Percentiles rank a stretch among this genome's conserved stretches.
phyloP scores from a whole-genome alignment of 2,113 vertebrate species.

The Eonycteris spelaea region DNA sequence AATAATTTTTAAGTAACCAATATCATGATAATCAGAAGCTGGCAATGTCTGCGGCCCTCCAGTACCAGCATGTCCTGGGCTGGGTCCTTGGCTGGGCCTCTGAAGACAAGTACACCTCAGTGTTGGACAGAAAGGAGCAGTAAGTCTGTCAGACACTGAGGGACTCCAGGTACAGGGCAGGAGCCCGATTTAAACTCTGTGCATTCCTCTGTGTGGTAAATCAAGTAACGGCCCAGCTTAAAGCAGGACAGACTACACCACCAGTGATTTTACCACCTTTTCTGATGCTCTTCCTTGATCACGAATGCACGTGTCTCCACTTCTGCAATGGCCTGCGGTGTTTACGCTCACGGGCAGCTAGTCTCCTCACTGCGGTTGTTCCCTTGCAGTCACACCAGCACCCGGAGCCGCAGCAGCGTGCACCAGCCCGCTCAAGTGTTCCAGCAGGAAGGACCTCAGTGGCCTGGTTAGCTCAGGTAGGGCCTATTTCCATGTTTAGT shows the following conservation, averaged over 20 bases:
- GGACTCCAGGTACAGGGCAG: background rate
- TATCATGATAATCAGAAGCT: background rate
- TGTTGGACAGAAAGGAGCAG: too few species aligned
- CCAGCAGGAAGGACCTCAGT: slow-evolving; percentile 81
- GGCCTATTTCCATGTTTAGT: background rate
- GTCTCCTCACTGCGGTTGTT: background rate
- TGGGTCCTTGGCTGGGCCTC: background rate
- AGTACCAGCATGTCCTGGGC: background rate
- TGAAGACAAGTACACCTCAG: rapidly evolving
- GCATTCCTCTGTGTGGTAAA: background rate
- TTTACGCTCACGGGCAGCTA: background rate
- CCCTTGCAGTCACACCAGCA: slow-evolving; percentile 60
- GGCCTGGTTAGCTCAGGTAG: slow-evolving; percentile 87
- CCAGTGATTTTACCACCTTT: background rate
- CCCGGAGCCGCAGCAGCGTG: slow-evolving; percentile 23
- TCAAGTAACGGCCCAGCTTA: background rate
- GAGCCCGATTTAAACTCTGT: background rate
- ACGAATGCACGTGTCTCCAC: background rate
- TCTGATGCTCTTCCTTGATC: background rate
- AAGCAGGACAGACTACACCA: background rate
- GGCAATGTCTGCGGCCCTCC: background rate
- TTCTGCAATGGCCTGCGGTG: background rate
- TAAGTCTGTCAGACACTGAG: background rate
- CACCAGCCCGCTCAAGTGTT: background rate
- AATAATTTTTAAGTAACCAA: background rate